phyloP scores from a whole-genome alignment of 1,140 invertebrate genomes.

The Panagrolaimus sp. region DNA sequence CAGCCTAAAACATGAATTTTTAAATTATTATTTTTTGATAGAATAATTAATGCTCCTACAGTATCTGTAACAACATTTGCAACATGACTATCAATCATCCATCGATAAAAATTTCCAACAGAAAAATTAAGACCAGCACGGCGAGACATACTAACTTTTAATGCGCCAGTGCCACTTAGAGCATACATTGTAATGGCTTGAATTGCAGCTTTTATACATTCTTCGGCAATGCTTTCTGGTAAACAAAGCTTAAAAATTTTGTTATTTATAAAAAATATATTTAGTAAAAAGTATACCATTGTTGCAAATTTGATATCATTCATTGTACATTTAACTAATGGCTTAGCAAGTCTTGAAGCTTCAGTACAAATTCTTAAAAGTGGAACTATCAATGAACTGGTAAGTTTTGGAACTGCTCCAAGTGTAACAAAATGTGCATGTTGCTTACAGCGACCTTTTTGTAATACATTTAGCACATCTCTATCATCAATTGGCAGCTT shows the following conservation, averaged over 20 bases:
- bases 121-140: constrained; percentile 8
- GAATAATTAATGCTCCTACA: constrained; percentile 17
- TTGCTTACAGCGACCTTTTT: constrained; percentile 13
- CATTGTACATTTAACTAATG: constrained; percentile 5
- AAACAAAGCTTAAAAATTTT: constrained; percentile 16
- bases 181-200: constrained; percentile 12
- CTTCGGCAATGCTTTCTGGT: constrained; percentile 11
- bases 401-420: constrained; percentile 1
- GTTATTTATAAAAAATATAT: not conserved
- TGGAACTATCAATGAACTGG: not conserved
- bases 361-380: constrained; percentile 6
- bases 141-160: not conserved
- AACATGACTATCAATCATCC: constrained; percentile 2
- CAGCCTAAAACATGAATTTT: constrained; percentile 13
- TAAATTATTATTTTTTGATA: not conserved
- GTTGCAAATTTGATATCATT: not conserved
- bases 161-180: not conserved
- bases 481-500: constrained; percentile 9
- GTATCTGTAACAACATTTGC: constrained; percentile 11
- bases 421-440: not conserved
- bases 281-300: not conserved
- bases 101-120: constrained; percentile 23
- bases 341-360: not conserved
- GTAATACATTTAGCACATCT: not conserved
- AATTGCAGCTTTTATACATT: constrained; percentile 15